These are phyloP conservation scores for Adelognathus sp. DNA, from an alignment of 2,888 invertebrate species.

Conservation along the genomic window DNA sequence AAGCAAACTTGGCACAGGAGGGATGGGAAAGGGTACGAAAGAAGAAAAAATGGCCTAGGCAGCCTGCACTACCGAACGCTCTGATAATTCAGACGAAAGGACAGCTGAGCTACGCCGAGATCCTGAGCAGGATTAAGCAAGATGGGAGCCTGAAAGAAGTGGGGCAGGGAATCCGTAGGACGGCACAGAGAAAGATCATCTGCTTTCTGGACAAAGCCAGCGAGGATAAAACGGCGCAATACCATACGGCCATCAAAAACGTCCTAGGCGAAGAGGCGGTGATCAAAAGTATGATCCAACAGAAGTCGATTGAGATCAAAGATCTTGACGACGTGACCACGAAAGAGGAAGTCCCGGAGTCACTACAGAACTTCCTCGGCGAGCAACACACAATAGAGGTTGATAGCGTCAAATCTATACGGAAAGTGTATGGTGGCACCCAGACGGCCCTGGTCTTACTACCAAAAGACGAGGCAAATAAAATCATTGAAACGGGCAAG, in stretches of 20 bases:
- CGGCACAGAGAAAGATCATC: neutral
- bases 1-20: neutral
- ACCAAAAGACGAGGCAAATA: slow-evolving; percentile 20
- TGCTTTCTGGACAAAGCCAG: neutral
- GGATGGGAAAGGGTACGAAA: neutral
- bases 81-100: neutral
- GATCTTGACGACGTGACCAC: slow-evolving; percentile 51
- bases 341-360: slow-evolving; percentile 23
- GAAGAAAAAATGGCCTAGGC: neutral
- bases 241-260: neutral
- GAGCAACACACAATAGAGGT: neutral
- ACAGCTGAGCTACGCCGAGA: neutral
- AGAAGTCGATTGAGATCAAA: slow-evolving; percentile 22
- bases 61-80: neutral
- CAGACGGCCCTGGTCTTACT: slow-evolving; percentile 39
- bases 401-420: slow-evolving; percentile 24
- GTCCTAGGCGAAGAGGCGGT: neutral
- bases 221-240: neutral
- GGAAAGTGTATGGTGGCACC: slow-evolving; percentile 47
- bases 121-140: neutral
- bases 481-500: neutral
- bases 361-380: neutral
- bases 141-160: neutral
- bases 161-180: neutral
- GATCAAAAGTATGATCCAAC: neutral